phyloP scores from a whole-genome alignment of 2,888 invertebrate species.

The Philaethria dido region DNA sequence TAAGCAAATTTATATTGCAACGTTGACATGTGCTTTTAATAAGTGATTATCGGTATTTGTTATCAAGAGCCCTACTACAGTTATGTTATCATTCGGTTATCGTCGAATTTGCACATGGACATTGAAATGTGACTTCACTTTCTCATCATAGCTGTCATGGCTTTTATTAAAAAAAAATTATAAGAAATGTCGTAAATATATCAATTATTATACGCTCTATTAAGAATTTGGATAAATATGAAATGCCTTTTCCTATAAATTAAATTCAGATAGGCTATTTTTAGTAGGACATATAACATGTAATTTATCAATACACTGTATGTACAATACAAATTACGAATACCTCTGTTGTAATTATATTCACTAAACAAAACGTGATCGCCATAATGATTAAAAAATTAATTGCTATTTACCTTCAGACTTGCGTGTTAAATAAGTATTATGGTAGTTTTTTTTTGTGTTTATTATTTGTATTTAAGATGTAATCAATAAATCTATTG shows the following conservation, averaged over 20 bases:
- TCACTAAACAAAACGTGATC: neutral
- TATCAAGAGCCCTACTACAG: constrained; percentile 34
- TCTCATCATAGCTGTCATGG: constrained; percentile 14
- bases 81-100: constrained; percentile 37
- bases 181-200: neutral
- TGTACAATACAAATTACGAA: neutral
- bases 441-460: no score
- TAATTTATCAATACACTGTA: neutral
- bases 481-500: no score
- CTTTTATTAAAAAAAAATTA: no score
- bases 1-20: neutral
- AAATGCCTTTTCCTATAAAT: no score
- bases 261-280: neutral
- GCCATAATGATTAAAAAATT: neutral
- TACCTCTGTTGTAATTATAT: neutral
- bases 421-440: no score
- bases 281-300: neutral
- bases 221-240: neutral
- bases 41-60: constrained; percentile 30
- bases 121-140: constrained; percentile 24
- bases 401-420: neutral
- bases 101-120: constrained; percentile 20
- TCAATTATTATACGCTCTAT: neutral
- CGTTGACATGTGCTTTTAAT: constrained; percentile 22
- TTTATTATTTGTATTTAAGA: no score